A percentile compares a stretch with the other conserved stretches of the same genome.
Conservation (phyloP, 2,797 vertebrate species). For the Acanthurus lineatus region DNA sequence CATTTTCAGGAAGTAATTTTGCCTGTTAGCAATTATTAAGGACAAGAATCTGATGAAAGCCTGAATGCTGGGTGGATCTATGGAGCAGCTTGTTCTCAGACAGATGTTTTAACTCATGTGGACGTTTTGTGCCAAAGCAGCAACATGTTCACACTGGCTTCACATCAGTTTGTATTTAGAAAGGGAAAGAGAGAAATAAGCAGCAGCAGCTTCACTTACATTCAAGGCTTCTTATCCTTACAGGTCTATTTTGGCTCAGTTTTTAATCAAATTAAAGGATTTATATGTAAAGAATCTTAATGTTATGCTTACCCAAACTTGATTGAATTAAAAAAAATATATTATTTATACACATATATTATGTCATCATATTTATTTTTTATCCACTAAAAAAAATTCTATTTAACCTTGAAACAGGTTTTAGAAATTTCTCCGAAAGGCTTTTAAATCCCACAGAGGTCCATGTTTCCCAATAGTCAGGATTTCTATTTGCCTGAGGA, state of each 20-base stretch:
- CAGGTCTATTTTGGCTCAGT: not conserved
- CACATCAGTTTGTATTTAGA: slow-evolving; percentile 43
- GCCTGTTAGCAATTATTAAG: slow-evolving; percentile 60
- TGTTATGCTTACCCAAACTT: not conserved
- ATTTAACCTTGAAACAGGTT: not conserved
- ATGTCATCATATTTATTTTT: too few relatives aligned
- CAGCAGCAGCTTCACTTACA: slow-evolving; percentile 10
- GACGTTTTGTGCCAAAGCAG: slow-evolving; percentile 51
- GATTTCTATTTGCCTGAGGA: slow-evolving; percentile 17
- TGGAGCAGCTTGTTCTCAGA: slow-evolving; percentile 37
- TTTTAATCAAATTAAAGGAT: not conserved
- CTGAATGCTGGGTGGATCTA: slow-evolving; percentile 19
- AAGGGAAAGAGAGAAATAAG: slow-evolving; percentile 3
- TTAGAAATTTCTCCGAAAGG: not conserved
- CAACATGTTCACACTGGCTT: slow-evolving; percentile 25
- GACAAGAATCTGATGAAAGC: slow-evolving; percentile 55
- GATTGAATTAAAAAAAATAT: not conserved
- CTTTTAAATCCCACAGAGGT: slow-evolving; percentile 2
- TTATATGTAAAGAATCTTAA: not conserved
- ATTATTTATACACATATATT: not conserved
- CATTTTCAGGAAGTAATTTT: slow-evolving; percentile 49
- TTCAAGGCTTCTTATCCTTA: not conserved
- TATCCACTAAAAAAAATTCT: too few relatives aligned
- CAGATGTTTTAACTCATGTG: slow-evolving; percentile 60
- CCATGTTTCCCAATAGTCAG: not conserved